Evolutionary conservation across 2,113 vertebrate species (phyloP).

Genomic region (Apteryx mantelli): DNA sequence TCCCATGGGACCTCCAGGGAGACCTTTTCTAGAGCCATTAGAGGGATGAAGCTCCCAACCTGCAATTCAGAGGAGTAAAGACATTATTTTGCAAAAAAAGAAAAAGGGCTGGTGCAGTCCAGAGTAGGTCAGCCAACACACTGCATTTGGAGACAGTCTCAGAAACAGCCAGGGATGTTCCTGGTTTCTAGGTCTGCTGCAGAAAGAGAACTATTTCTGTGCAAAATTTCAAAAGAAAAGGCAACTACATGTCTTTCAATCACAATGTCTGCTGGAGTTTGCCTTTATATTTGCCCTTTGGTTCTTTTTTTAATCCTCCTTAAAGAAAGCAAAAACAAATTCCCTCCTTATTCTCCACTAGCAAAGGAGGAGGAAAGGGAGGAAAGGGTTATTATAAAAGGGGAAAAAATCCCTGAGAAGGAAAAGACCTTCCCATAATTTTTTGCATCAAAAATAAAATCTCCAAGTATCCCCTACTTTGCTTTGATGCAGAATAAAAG

Average conservation of each 20-base stretch:
- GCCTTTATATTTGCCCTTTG: background rate
- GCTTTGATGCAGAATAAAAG: constrained; percentile 31
- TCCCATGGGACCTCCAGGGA: fast-evolving
- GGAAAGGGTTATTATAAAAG: background rate
- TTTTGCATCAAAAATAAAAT: background rate
- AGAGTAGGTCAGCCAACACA: background rate
- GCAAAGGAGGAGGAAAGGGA: background rate
- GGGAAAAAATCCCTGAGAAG: background rate
- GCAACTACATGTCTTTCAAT: background rate
- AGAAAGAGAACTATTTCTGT: background rate
- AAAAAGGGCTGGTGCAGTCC: background rate
- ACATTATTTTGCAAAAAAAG: background rate
- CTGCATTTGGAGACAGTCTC: background rate
- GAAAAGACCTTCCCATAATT: background rate
- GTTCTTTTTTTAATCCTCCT: background rate
- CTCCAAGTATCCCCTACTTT: constrained; percentile 12
- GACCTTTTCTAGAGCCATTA: background rate
- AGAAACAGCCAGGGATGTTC: background rate
- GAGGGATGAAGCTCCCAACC: background rate
- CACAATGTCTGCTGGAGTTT: background rate
- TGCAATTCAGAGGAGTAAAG: background rate
- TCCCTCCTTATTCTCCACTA: background rate
- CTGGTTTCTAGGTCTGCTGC: background rate
- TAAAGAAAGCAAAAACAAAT: background rate
- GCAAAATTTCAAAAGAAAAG: background rate